These are phyloP conservation scores for Phaethornis superciliosus DNA, from an alignment of 2,113 vertebrate genomes.

Conservation along the genomic window DNA sequence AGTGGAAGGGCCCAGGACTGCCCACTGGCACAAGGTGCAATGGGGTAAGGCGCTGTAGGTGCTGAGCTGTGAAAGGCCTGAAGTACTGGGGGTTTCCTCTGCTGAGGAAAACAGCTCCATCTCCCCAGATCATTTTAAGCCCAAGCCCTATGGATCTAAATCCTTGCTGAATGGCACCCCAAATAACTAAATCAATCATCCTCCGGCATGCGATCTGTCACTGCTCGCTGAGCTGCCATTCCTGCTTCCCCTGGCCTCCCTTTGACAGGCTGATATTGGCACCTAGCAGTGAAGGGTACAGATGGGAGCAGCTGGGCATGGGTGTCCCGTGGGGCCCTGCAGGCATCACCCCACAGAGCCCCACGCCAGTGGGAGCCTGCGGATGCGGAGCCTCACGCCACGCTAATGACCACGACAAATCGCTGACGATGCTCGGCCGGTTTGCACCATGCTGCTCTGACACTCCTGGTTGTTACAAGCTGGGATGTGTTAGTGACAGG, in stretches of 20 bases:
- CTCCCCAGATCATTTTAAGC: not conserved
- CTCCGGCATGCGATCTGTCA: rapidly evolving
- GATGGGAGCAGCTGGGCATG: not conserved
- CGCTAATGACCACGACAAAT: not conserved
- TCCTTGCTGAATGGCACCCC: conserved; percentile 13
- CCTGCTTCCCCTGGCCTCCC: not conserved
- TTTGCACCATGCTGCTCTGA: not conserved
- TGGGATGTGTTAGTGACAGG: not conserved
- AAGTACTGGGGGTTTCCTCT: not conserved
- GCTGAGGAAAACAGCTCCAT: not conserved
- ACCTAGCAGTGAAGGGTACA: not conserved
- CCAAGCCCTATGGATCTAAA: not conserved
- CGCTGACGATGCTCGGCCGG: rapidly evolving
- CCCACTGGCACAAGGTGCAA: not conserved
- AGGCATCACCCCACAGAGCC: not conserved
- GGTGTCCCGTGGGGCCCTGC: not conserved
- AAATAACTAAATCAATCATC: conserved; percentile 21
- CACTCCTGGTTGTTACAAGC: not conserved
- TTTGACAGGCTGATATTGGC: not conserved
- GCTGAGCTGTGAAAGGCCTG: not conserved
- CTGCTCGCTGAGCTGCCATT: not conserved
- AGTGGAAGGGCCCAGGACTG: not conserved
- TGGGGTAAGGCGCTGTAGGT: not conserved
- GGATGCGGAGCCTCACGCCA: rapidly evolving
- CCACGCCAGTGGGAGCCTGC: rapidly evolving